phyloP scores from a whole-genome alignment of 2,797 vertebrate species.

The Lagodon rhomboides region DNA sequence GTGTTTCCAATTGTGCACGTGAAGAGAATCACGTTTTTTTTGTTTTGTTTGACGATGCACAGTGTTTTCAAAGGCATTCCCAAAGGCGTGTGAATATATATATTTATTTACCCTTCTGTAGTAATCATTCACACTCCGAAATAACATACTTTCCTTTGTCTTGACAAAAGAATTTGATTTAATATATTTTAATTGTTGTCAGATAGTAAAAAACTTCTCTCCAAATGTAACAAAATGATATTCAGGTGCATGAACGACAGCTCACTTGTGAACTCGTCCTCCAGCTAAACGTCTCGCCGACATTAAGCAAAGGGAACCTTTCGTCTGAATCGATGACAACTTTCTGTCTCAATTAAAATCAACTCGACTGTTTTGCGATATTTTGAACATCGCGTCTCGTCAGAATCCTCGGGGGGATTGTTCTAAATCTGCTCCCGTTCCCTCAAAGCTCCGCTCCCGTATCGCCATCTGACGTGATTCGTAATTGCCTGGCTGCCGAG shows the following conservation, averaged over 20 bases:
- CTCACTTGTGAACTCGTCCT: not conserved
- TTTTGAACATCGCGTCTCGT: not conserved
- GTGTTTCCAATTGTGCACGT: constrained; percentile 30
- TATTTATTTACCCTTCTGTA: not conserved
- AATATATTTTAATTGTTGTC: not conserved
- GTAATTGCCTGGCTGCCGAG: constrained; percentile 19
- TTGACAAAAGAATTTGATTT: not conserved
- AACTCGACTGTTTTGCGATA: constrained; percentile 4
- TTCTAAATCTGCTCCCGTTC: constrained; percentile 44
- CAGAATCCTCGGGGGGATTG: constrained; percentile 27
- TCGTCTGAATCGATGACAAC: not conserved
- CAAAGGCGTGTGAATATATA: not conserved
- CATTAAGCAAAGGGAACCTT: not conserved
- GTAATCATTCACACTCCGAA: not conserved
- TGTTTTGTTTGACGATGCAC: not conserved
- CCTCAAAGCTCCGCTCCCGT: constrained; percentile 22
- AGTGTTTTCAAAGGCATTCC: not conserved
- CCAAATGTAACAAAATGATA: not conserved
- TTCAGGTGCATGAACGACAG: not conserved
- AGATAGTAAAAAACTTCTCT: not conserved
- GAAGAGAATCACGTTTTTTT: constrained; percentile 11
- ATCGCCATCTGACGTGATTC: constrained; percentile 23
- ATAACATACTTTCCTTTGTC: not conserved
- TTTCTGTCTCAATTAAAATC: constrained; percentile 27
- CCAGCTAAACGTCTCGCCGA: not conserved